These are phyloP conservation scores for Caenorhabditis sp. DNA, from an alignment of 2,888 invertebrate genomes.

Conservation along the genomic window DNA sequence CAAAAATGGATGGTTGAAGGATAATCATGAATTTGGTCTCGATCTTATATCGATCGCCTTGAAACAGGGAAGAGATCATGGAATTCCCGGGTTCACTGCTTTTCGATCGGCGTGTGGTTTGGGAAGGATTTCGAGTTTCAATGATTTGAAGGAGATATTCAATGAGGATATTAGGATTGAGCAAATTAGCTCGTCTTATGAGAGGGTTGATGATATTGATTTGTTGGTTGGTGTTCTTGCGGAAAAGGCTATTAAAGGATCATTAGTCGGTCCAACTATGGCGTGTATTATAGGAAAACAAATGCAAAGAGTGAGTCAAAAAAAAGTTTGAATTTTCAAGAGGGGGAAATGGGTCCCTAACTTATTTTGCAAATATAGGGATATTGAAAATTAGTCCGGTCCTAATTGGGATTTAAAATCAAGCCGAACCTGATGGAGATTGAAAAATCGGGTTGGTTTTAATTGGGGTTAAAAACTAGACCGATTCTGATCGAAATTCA, in stretches of 20 bases:
- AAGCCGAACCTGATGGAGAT: too few relatives aligned
- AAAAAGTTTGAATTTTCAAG: neutral
- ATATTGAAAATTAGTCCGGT: too few relatives aligned
- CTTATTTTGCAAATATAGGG: too few relatives aligned
- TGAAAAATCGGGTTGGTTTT: too few relatives aligned
- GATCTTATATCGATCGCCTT: constrained; percentile 67
- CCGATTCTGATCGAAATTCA: too few relatives aligned
- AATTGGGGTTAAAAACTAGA: too few relatives aligned
- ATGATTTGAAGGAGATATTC: constrained; percentile 57
- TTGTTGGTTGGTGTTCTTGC: constrained; percentile 69
- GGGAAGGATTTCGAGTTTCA: constrained; percentile 58
- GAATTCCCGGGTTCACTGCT: constrained; percentile 65
- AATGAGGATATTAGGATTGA: constrained; percentile 52
- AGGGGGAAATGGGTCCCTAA: too few relatives aligned
- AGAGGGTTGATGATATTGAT: constrained; percentile 69
- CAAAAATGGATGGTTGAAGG: constrained; percentile 49
- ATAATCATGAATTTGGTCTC: constrained; percentile 59
- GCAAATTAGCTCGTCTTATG: constrained; percentile 49
- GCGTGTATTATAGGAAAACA: constrained; percentile 69
- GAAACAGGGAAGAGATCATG: constrained; percentile 70
- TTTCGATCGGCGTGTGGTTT: constrained; percentile 67
- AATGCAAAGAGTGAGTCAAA: constrained; percentile 64
- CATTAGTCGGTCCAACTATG: constrained; percentile 70
- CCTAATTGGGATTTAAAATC: too few relatives aligned
- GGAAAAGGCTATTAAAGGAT: constrained; percentile 65